Base-by-base conservation (phyloP, 2,888 invertebrate species). In the Lasioglossum morio region DNA sequence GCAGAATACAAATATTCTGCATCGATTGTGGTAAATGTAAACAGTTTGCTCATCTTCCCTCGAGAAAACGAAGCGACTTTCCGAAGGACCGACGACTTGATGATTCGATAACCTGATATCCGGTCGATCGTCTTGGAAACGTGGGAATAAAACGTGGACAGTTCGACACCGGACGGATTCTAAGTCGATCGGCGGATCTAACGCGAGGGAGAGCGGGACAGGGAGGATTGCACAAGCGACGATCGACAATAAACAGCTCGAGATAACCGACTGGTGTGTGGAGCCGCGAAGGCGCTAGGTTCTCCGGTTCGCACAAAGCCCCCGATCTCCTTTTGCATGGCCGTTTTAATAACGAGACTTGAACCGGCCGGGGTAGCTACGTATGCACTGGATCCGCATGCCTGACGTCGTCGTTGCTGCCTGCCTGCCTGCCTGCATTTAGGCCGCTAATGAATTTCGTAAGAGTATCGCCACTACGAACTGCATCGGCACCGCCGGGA, bases 381-480 rank as follows among this genome's bases (percentile, higher is more conserved):
- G 53, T 53, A 23, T 53, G 23, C 23, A 14, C 60, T 86, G 84
- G 74, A 78, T 89, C 81, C 87, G 85, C 89, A 78, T 84, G 89
- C 84, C 79, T 82, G 48, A 16, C 46, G 46, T 46, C 46, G 46
- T 46, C 46, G 46, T 37, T 37, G 34, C 48, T 19, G 53, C 19
- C 19, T 46, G 14, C 43, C 82, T 53, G 69, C 74, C 53, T 37
- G 57, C 72, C 81, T 89, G 89, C 86, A 85, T 88, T 89, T 86
- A 89, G 77, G 89, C 86, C 79, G 88, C 89, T 91, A 92, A 91
- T 92, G 92, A 92, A 92, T 92, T 92, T 92, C 92, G 91, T 88
- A 92, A 92, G 91, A 88, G 89, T 89, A 89, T 90, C 92, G 87
- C 87, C 83, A 87, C 88, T 89, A 85, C 87, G 89, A 90, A 89